Conservation (phyloP, 2,888 invertebrate genomes). For the Pterostichus madidus region DNA sequence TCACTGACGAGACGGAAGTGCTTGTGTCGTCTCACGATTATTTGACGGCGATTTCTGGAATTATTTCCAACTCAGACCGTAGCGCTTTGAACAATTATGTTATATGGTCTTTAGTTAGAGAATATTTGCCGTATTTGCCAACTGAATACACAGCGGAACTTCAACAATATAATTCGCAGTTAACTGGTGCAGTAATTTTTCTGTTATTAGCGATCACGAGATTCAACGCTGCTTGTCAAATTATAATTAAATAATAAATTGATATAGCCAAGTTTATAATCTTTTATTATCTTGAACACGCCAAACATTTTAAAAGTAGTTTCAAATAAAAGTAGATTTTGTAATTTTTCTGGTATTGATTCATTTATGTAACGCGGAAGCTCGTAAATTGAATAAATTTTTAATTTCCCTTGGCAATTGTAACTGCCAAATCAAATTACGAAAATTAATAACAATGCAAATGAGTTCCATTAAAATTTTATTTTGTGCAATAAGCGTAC, state of each 20-base stretch:
- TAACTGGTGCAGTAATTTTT: slow-evolving; percentile 72
- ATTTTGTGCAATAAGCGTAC: not conserved
- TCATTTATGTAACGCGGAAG: not conserved
- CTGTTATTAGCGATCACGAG: slow-evolving; percentile 16
- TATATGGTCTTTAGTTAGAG: slow-evolving; percentile 80
- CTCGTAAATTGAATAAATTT: not conserved
- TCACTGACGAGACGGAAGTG: slow-evolving; percentile 79
- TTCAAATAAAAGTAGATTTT: not conserved
- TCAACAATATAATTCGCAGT: slow-evolving; percentile 72
- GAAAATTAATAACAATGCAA: not conserved
- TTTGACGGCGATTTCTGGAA: slow-evolving; percentile 78
- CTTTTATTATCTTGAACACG: too few species aligned
- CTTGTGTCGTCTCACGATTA: slow-evolving; percentile 79
- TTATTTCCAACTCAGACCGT: slow-evolving; percentile 78
- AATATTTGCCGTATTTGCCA: slow-evolving; percentile 80
- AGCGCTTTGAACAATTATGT: slow-evolving; percentile 80
- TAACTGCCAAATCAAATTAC: too few species aligned
- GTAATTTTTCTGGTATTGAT: slow-evolving; percentile 6
- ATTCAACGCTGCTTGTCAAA: slow-evolving; percentile 19
- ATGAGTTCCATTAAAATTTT: not conserved
- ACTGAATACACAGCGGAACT: slow-evolving; percentile 73
- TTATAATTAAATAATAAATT: slow-evolving; percentile 28
- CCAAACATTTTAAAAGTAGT: slow-evolving; percentile 23
- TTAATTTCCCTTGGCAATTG: not conserved
- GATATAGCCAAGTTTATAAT: not conserved